A percentile compares a stretch with the other conserved stretches of the same genome.
phyloP scores from a whole-genome alignment of 2,797 vertebrate species.

The Sebastes nivosus region DNA sequence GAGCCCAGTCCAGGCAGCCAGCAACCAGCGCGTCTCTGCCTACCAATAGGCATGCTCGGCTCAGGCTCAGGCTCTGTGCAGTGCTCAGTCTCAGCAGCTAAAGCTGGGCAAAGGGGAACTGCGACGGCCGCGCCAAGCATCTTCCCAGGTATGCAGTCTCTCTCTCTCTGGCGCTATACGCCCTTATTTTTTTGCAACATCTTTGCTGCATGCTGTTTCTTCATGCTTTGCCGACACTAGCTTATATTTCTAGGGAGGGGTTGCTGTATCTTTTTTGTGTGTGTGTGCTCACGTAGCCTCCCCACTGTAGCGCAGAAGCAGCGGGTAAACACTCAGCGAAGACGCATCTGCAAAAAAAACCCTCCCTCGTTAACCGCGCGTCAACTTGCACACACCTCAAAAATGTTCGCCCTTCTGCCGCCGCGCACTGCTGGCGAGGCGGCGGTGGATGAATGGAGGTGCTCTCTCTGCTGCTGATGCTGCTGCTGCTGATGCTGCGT shows the following conservation, averaged over 20 bases:
- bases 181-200: slow-evolving; percentile 47
- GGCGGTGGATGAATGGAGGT: slow-evolving; percentile 13
- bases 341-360: slow-evolving; percentile 69
- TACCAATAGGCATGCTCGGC: slow-evolving; percentile 83
- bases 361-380: slow-evolving; percentile 54
- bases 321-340: slow-evolving; percentile 75
- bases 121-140: slow-evolving; percentile 83
- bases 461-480: slow-evolving; percentile 22
- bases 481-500: slow-evolving; percentile 9
- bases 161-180: slow-evolving; percentile 52
- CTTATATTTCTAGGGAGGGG: slow-evolving; percentile 70
- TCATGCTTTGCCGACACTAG: slow-evolving; percentile 9
- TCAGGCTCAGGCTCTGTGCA: slow-evolving; percentile 74
- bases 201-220: slow-evolving; percentile 37
- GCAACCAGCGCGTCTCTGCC: slow-evolving; percentile 81
- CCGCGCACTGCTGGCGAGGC: slow-evolving; percentile 28
- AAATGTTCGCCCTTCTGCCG: slow-evolving; percentile 61
- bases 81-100: slow-evolving; percentile 77
- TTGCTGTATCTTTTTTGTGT: slow-evolving; percentile 29
- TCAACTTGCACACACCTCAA: slow-evolving; percentile 74
- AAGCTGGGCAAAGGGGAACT: slow-evolving; percentile 82
- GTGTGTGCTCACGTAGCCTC: slow-evolving; percentile 54
- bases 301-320: slow-evolving; percentile 52
- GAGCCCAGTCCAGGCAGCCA: slow-evolving; percentile 81
- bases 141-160: slow-evolving; percentile 79